A percentile compares a stretch with the other conserved stretches of the same genome.
Conservation (phyloP, 2,797 vertebrate genomes). For the Hipposideros larvatus region DNA sequence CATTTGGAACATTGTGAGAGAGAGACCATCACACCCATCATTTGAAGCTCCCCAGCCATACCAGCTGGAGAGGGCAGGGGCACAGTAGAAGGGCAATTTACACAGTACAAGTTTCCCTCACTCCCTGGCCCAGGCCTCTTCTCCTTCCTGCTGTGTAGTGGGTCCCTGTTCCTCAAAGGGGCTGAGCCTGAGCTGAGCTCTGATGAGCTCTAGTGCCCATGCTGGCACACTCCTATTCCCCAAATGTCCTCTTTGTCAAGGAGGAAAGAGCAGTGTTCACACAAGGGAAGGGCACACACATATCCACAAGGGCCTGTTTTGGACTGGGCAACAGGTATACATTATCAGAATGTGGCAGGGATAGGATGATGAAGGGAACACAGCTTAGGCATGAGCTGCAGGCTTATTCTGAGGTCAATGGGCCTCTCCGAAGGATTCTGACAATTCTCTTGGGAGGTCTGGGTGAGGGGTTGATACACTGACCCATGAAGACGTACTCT, state of each 20-base stretch:
- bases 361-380: background rate
- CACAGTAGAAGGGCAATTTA: background rate
- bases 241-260: background rate
- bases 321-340: background rate
- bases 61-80: background rate
- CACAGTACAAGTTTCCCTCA: background rate
- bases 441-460: background rate
- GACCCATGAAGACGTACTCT: background rate
- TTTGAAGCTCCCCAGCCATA: background rate
- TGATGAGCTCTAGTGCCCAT: background rate
- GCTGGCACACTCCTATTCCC: background rate
- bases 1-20: no score
- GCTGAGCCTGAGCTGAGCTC: background rate
- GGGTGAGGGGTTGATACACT: background rate
- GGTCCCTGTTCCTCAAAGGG: background rate
- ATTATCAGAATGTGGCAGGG: background rate
- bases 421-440: background rate
- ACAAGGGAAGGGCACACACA: background rate
- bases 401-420: background rate
- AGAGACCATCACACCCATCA: no score
- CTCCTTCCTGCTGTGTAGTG: background rate
- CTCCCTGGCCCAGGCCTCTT: background rate
- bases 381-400: background rate
- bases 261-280: background rate
- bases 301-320: background rate